A percentile compares a stretch with the other conserved stretches of the same genome.
Evolutionary conservation across 2,797 vertebrate genomes (phyloP).

Genomic region (Chelidonichthys spinosus): DNA sequence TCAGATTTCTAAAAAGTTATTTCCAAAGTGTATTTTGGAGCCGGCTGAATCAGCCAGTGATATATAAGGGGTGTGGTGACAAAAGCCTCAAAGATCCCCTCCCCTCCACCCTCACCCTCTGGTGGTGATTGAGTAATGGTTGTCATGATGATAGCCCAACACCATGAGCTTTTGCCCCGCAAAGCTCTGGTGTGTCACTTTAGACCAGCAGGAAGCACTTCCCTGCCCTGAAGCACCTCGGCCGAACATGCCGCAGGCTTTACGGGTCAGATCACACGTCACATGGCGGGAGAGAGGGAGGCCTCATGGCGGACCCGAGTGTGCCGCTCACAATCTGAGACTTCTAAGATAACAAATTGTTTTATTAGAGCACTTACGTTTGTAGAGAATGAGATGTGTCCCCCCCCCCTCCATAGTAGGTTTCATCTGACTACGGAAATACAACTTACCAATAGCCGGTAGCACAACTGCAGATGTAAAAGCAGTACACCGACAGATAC

Average conservation of each 20-base stretch:
- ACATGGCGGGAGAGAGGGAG: conserved; percentile 58
- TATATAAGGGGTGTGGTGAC: conserved; percentile 46
- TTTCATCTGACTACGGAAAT: conserved; percentile 67
- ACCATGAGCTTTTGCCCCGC: conserved; percentile 51
- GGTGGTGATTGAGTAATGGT: conserved; percentile 47
- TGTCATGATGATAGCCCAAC: conserved; percentile 49
- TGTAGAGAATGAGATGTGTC: conserved; percentile 67
- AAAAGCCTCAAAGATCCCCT: conserved; percentile 49
- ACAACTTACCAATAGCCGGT: conserved; percentile 48
- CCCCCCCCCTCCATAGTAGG: conserved; percentile 47
- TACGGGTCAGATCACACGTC: conserved; percentile 47
- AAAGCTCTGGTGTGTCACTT: conserved; percentile 63
- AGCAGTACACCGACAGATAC: conserved; percentile 59
- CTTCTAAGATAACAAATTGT: conserved; percentile 56
- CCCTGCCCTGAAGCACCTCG: conserved; percentile 44
- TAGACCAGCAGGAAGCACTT: conserved; percentile 74
- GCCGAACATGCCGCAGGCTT: conserved; percentile 42
- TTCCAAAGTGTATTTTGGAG: conserved; percentile 74
- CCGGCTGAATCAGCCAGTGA: conserved; percentile 38
- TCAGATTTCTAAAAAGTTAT: conserved; percentile 62
- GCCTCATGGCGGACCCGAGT: conserved; percentile 40
- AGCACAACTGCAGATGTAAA: conserved; percentile 62
- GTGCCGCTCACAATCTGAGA: conserved; percentile 64
- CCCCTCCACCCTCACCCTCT: conserved; percentile 19
- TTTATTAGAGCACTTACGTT: conserved; percentile 75